Evolutionary conservation across 2,113 vertebrate genomes (phyloP).

Genomic region (Perccottus glenii): DNA sequence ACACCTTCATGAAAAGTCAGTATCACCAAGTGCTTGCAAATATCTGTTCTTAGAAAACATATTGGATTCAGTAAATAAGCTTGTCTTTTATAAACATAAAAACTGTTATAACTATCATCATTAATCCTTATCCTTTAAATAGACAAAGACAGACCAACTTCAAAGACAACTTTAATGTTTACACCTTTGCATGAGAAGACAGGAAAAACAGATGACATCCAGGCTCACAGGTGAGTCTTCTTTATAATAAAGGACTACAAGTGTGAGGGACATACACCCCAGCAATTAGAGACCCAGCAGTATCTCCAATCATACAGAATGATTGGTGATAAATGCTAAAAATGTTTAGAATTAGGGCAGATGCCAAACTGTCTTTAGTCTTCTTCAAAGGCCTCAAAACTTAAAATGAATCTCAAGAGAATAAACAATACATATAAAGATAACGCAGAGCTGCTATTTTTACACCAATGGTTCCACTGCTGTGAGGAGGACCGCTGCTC

Average conservation of each 20-base stretch:
- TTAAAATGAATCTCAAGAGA: conserved; percentile 19
- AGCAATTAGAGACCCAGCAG: conserved; percentile 12
- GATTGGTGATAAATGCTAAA: not conserved
- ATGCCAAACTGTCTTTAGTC: conserved; percentile 35
- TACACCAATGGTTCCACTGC: conserved; percentile 4
- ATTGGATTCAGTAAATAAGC: no score
- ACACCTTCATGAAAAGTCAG: no score
- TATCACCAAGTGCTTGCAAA: no score
- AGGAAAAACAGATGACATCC: conserved; percentile 44
- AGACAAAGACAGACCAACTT: conserved; percentile 34
- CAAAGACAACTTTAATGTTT: conserved; percentile 66
- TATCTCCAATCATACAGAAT: conserved; percentile 14
- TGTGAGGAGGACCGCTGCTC: conserved; percentile 26
- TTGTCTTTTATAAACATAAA: not conserved
- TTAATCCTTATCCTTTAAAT: not conserved
- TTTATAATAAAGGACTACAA: conserved; percentile 40
- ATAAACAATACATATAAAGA: conserved; percentile 29
- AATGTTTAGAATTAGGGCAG: conserved; percentile 9
- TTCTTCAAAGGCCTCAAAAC: conserved; percentile 46
- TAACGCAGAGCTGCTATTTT: conserved; percentile 23
- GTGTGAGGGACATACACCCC: conserved; percentile 10
- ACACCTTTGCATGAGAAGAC: conserved; percentile 44
- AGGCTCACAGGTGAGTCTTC: conserved; percentile 38
- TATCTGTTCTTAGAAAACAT: no score
- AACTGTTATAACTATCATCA: not conserved